Percentiles rank a stretch among this genome's conserved stretches.
These are phyloP conservation scores for Ennomos fuscantarius DNA, from an alignment of 2,888 invertebrate species.

Conservation along the genomic window DNA sequence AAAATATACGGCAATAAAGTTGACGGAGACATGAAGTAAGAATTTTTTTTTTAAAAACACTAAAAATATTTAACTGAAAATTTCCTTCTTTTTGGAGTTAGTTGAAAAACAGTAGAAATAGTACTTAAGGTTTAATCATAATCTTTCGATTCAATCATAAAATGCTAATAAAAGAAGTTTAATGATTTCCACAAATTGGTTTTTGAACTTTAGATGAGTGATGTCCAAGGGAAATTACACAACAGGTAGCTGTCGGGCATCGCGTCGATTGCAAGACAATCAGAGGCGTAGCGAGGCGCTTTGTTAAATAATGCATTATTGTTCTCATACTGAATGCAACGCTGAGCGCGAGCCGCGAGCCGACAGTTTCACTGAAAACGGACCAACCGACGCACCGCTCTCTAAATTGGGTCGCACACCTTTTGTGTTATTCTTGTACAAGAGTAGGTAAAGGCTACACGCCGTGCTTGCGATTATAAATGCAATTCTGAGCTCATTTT, in stretches of 20 bases:
- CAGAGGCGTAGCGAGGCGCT: constrained; percentile 33
- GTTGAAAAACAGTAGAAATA: too few species aligned
- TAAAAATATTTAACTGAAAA: too few species aligned
- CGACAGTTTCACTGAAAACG: constrained; percentile 58
- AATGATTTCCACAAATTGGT: too few species aligned
- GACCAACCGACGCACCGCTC: constrained; percentile 43
- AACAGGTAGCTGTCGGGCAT: background rate
- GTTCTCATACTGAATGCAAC: constrained; percentile 44
- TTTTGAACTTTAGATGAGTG: too few species aligned
- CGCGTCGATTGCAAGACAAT: constrained; percentile 2
- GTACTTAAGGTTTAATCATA: too few species aligned
- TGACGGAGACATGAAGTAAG: too few species aligned
- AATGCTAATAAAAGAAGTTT: too few species aligned
- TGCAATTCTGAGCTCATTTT: too few species aligned
- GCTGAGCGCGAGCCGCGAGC: constrained; percentile 47
- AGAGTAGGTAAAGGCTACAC: background rate
- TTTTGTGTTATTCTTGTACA: constrained; percentile 44
- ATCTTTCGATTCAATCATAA: too few species aligned
- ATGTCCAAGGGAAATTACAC: background rate
- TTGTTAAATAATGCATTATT: constrained; percentile 52
- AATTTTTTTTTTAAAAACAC: too few species aligned
- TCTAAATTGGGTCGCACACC: constrained; percentile 63
- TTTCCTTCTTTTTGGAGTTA: too few species aligned
- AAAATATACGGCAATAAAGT: too few species aligned
- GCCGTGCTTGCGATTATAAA: background rate